A percentile compares a stretch with the other conserved stretches of the same genome.
These are phyloP conservation scores for Microchirus variegatus DNA, from an alignment of 2,797 vertebrate genomes.

Conservation along the genomic window DNA sequence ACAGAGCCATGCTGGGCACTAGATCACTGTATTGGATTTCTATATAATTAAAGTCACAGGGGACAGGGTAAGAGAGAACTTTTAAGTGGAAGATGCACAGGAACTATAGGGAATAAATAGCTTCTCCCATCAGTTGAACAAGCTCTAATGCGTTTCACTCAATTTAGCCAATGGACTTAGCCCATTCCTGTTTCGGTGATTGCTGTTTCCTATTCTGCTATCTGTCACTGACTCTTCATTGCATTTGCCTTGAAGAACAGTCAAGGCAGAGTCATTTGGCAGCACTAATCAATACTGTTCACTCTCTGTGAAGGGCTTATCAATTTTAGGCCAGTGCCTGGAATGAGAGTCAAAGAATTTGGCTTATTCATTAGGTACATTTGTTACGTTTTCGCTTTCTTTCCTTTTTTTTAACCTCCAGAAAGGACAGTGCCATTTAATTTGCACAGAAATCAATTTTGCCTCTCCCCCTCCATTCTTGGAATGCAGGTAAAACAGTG, in stretches of 20 bases:
- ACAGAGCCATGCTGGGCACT: slow-evolving; percentile 43
- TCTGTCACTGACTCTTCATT: slow-evolving; percentile 68
- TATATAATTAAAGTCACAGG: slow-evolving; percentile 73
- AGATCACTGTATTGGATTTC: slow-evolving; percentile 74
- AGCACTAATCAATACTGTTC: slow-evolving; percentile 71
- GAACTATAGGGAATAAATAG: slow-evolving; percentile 69
- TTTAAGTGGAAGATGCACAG: slow-evolving; percentile 67
- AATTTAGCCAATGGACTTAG: slow-evolving; percentile 75
- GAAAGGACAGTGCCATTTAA: slow-evolving; percentile 45
- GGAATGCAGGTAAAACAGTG: slow-evolving; percentile 49
- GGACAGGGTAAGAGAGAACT: slow-evolving; percentile 65
- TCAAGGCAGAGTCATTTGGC: slow-evolving; percentile 69
- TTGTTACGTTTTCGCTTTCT: slow-evolving; percentile 8
- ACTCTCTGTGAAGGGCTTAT: slow-evolving; percentile 59
- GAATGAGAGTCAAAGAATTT: slow-evolving; percentile 61
- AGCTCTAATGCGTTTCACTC: slow-evolving; percentile 76
- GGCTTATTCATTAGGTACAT: slow-evolving; percentile 56
- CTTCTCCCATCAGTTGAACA: slow-evolving; percentile 65
- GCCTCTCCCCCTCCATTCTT: slow-evolving; percentile 17
- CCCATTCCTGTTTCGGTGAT: slow-evolving; percentile 69
- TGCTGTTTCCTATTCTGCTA: slow-evolving; percentile 69
- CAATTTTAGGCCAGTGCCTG: slow-evolving; percentile 59
- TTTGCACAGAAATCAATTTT: slow-evolving; percentile 61
- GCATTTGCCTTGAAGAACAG: slow-evolving; percentile 75
- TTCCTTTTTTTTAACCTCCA: background rate